Evolutionary conservation across 2,113 vertebrate genomes (phyloP).

Genomic region (Megaceryle torquata): DNA sequence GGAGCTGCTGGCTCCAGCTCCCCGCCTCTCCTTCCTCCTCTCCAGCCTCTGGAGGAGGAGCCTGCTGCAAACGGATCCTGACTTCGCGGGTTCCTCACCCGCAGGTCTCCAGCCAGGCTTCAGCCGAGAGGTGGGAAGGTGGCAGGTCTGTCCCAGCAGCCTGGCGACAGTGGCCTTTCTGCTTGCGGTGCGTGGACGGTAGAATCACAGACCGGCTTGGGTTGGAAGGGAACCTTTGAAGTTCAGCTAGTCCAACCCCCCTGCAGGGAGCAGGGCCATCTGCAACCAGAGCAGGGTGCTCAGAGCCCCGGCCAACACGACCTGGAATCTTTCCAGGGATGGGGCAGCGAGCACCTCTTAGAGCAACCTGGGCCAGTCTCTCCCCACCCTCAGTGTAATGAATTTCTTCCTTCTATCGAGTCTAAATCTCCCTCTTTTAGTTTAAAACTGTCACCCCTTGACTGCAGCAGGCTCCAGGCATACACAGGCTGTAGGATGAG

Average conservation of each 20-base stretch:
- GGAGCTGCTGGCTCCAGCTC: neutral
- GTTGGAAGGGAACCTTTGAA: neutral
- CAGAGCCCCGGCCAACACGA: neutral
- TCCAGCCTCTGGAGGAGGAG: constrained; percentile 21
- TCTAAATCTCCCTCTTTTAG: neutral
- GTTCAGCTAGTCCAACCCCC: neutral
- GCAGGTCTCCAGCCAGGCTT: neutral
- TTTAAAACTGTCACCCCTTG: neutral
- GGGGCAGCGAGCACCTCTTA: neutral
- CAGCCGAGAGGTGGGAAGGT: fast-evolving
- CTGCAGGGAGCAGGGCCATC: neutral
- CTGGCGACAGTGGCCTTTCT: neutral
- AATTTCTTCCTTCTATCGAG: neutral
- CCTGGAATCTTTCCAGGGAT: neutral
- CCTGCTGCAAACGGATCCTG: neutral
- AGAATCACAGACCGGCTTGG: neutral
- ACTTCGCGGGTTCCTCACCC: neutral
- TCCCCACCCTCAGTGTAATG: neutral
- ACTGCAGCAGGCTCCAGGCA: neutral
- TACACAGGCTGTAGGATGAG: fast-evolving
- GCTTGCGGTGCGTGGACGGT: fast-evolving
- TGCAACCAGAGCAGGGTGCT: neutral
- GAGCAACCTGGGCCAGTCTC: neutral
- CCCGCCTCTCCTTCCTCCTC: neutral
- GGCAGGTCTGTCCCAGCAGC: neutral